Percentiles rank a stretch among this genome's conserved stretches.
phyloP scores from a whole-genome alignment of 2,797 vertebrate species.

The Sparus aurata region DNA sequence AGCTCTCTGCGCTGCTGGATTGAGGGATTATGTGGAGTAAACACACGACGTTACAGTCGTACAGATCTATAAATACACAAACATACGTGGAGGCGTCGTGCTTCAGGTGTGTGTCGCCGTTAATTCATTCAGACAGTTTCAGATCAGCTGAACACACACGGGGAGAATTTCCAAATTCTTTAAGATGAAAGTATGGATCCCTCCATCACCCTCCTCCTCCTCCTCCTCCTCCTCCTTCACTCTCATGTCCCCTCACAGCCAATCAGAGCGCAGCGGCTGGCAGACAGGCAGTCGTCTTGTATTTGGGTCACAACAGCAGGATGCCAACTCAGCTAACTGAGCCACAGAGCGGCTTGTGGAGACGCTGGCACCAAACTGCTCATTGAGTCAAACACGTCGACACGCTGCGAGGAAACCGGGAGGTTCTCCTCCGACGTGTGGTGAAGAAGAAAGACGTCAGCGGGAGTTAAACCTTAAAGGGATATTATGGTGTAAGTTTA shows the following conservation, averaged over 20 bases:
- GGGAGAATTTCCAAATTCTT: not conserved
- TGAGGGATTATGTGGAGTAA: not conserved
- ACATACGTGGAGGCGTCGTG: not conserved
- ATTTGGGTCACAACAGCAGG: constrained; percentile 74
- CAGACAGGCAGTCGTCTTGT: constrained; percentile 49
- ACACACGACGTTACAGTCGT: not conserved
- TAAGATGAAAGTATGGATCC: not conserved
- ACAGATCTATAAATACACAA: not conserved
- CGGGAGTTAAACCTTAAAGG: too few species aligned
- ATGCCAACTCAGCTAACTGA: constrained; percentile 62
- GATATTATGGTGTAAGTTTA: too few species aligned
- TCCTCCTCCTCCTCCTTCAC: constrained; percentile 15
- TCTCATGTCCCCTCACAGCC: constrained; percentile 62
- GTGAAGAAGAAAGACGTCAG: not conserved
- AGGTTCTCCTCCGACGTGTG: too few species aligned
- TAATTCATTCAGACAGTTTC: not conserved
- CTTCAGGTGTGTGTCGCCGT: not conserved
- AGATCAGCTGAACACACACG: not conserved
- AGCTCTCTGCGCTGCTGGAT: not conserved
- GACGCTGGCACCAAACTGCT: constrained; percentile 22
- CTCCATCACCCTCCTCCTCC: constrained; percentile 4
- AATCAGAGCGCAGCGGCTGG: constrained; percentile 64
- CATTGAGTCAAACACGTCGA: constrained; percentile 15
- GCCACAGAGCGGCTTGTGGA: constrained; percentile 39
- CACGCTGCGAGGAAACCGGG: constrained; percentile 5